These are phyloP conservation scores for Vidua chalybeata DNA, from an alignment of 2,113 vertebrate genomes.

Conservation along the genomic window DNA sequence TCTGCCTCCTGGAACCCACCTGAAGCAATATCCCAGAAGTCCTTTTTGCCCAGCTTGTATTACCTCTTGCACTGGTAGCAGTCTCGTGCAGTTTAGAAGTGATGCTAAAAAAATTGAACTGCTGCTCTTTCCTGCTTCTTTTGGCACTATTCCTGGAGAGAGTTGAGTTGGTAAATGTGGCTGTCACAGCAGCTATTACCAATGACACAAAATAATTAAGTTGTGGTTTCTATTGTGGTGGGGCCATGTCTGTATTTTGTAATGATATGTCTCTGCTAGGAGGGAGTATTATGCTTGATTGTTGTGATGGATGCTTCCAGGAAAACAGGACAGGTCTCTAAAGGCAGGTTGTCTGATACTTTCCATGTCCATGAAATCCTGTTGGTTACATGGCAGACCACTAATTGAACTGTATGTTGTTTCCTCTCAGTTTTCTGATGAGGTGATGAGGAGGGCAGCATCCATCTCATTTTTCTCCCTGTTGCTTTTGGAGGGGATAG, in stretches of 20 bases:
- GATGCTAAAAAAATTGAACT: neutral
- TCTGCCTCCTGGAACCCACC: neutral
- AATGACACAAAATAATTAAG: constrained; percentile 45
- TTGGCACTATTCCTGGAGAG: constrained; percentile 11
- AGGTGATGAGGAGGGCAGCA: neutral
- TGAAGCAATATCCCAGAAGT: neutral
- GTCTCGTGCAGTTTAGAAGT: neutral
- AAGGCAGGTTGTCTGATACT: neutral
- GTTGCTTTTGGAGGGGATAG: neutral
- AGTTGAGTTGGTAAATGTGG: constrained; percentile 1
- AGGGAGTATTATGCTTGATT: neutral
- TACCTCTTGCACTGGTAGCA: neutral
- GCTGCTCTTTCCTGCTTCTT: neutral
- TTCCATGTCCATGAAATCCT: neutral
- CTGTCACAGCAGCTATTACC: constrained; percentile 27
- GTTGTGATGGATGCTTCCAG: neutral
- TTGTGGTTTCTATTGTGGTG: constrained; percentile 40
- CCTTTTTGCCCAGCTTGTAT: neutral
- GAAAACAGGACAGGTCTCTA: neutral
- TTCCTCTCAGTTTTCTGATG: neutral
- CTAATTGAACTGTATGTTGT: neutral
- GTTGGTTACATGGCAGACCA: neutral
- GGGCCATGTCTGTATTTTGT: neutral
- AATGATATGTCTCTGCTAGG: neutral
- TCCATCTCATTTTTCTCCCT: neutral